Evolutionary conservation across 1,140 invertebrate genomes (phyloP).

Genomic region (Cherax quadricarinatus): DNA sequence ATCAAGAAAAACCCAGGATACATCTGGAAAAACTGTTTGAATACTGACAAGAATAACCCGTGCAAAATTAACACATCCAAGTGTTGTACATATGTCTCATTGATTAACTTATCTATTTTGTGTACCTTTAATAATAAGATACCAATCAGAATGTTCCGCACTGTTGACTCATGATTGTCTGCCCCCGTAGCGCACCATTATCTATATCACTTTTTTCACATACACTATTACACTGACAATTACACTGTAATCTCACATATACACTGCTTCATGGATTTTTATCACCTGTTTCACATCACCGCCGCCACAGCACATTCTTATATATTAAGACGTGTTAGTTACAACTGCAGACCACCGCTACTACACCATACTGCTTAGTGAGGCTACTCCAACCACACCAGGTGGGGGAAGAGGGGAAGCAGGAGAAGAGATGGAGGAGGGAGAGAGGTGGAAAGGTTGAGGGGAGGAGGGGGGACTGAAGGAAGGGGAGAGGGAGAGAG

Average conservation of each 20-base stretch:
- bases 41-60: no score
- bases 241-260: not conserved
- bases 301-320: not conserved
- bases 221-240: not conserved
- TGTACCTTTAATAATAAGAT: no score
- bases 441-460: not conserved
- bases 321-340: no score
- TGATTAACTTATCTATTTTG: no score
- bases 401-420: not conserved
- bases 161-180: no score
- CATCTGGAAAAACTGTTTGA: no score
- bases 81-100: no score
- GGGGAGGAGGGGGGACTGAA: not conserved
- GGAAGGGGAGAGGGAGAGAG: no score
- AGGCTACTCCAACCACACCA: not conserved
- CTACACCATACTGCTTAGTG: not conserved
- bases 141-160: no score
- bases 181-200: no score
- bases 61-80: no score
- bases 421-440: not conserved
- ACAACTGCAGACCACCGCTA: not conserved
- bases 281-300: not conserved
- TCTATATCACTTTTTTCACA: not conserved
- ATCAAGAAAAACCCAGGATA: no score
- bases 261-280: not conserved